Evolutionary conservation across 2,113 vertebrate genomes (phyloP).

Genomic region (Loxodonta africana): DNA sequence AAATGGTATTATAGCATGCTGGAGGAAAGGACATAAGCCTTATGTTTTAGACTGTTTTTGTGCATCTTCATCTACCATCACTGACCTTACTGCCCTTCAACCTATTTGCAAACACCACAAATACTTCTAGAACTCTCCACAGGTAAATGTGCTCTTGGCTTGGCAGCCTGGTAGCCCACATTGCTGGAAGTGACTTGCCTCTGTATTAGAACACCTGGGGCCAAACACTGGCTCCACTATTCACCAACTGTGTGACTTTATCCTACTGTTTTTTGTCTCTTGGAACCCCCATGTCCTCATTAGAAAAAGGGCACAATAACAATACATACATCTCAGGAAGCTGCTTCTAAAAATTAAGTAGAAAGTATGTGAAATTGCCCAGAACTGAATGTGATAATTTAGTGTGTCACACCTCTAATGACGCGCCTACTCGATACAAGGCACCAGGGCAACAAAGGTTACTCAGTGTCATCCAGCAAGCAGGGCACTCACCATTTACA

Average conservation of each 20-base stretch:
- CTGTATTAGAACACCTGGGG: neutral
- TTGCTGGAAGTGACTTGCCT: neutral
- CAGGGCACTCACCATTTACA: no score
- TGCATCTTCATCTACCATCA: neutral
- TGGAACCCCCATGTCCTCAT: neutral
- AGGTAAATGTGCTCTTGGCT: neutral
- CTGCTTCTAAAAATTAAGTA: neutral
- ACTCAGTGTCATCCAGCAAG: neutral
- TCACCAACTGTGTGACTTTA: neutral
- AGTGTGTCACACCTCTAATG: neutral
- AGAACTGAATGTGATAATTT: neutral
- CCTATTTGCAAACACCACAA: neutral
- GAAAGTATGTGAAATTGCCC: neutral
- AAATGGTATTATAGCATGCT: accelerated
- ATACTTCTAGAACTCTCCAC: neutral
- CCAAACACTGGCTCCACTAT: neutral
- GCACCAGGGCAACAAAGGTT: neutral
- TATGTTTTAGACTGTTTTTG: neutral
- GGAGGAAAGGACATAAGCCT: neutral
- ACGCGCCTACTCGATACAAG: neutral
- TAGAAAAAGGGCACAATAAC: neutral
- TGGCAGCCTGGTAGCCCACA: neutral
- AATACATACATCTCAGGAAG: neutral
- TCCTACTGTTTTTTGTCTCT: neutral
- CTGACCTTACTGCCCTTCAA: neutral